These are phyloP conservation scores for Diplosoma virens DNA, from an alignment of 23 tunicate species.

Conservation along the genomic window DNA sequence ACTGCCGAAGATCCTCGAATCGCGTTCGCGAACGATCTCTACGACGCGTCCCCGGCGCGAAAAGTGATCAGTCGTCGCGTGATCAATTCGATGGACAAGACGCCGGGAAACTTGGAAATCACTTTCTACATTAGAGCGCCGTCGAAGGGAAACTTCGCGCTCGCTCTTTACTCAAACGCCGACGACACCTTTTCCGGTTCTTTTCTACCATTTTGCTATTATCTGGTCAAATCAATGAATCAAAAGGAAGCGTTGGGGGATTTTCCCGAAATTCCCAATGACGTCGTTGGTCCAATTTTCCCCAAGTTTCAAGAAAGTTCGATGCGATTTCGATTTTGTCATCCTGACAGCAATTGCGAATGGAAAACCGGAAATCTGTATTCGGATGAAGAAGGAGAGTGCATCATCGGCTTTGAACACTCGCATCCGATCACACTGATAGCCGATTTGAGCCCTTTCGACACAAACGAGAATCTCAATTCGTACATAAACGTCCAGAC, in stretches of 20 bases:
- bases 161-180: constrained; percentile 30
- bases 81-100: not conserved
- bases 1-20: not conserved
- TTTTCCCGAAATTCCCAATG: constrained; percentile 53
- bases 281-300: constrained; percentile 30
- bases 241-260: not conserved
- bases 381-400: constrained; percentile 35
- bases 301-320: constrained; percentile 19
- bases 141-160: constrained; percentile 31
- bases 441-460: constrained; percentile 10
- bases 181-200: not conserved
- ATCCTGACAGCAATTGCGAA: not conserved
- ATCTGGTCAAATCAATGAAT: constrained; percentile 36
- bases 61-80: not conserved
- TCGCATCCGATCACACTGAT: constrained; percentile 25
- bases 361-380: constrained; percentile 7
- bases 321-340: not conserved
- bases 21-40: constrained; percentile 23
- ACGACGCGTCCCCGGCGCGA: not conserved
- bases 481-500: constrained; percentile 8
- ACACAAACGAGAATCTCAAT: not conserved
- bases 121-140: constrained; percentile 46
- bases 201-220: constrained; percentile 50
- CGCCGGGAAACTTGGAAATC: not conserved
- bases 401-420: constrained; percentile 17